Percentiles rank a stretch among this genome's conserved stretches.
Evolutionary conservation across 2,113 vertebrate genomes (phyloP).

Genomic region (Oxyura jamaicensis): DNA sequence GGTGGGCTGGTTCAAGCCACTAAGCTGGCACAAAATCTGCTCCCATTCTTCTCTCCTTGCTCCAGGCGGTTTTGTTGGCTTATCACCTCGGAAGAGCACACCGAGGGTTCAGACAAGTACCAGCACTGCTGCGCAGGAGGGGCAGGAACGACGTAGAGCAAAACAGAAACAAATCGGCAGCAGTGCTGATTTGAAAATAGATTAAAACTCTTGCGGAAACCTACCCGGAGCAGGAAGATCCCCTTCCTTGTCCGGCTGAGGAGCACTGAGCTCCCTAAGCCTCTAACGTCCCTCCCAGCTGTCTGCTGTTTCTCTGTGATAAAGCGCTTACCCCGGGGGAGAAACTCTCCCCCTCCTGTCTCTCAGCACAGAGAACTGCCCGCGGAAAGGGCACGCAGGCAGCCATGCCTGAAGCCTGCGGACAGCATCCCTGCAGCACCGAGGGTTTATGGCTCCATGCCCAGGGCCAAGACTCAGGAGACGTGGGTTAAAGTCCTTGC

Average conservation of each 20-base stretch:
- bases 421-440: background rate
- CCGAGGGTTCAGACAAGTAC: background rate
- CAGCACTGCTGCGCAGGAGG: background rate
- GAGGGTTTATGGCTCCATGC: background rate
- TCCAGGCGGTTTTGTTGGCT: background rate
- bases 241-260: background rate
- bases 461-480: rapidly evolving
- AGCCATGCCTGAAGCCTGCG: background rate
- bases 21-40: background rate
- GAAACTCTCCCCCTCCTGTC: background rate
- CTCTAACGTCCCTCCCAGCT: background rate
- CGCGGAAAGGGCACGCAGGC: background rate
- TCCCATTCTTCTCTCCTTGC: background rate
- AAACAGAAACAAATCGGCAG: background rate
- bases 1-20: background rate
- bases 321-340: background rate
- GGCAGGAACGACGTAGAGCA: background rate
- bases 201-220: background rate
- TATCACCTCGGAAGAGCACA: background rate
- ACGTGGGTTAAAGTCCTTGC: background rate
- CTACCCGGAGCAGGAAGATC: background rate
- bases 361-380: background rate
- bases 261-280: background rate
- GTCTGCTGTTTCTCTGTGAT: background rate
- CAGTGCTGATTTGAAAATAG: background rate